Evolutionary conservation across 1,140 invertebrate genomes (phyloP), one percentile per base, ranked within the genome.

Genomic region (Zophobas atratus): DNA sequence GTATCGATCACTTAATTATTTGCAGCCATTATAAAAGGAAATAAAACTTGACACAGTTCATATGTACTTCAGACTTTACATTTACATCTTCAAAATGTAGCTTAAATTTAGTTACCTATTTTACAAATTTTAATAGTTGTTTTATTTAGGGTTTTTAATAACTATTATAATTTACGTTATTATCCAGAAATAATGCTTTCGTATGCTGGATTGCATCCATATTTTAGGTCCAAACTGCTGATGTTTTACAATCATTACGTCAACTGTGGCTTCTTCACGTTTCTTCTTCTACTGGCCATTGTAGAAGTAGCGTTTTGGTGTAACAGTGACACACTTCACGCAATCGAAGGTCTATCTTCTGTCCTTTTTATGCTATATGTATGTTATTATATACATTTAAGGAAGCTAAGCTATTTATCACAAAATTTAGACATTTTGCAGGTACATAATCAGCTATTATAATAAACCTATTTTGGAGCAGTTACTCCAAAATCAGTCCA

Each of bases 401-500:
- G 20, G 20, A 20, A n/a, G n/a, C n/a, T n/a, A n/a, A n/a, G n/a
- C 20, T 0, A 20, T 20, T 20, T 20, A 20, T 20, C 20, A 20
- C 20, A 20, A 20, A 20, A 20, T 60, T 20, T 38, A 60, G 56
- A 60, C 56, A 38, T 6, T 36, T 35, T 60, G 33, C 36, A 32
- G 56, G 3, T 60, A 60, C 36, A 36, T 6, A 1, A 6, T 60
- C 33, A 60, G n/a, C 8, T 39, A 60, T 6, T n/a, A 36, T 35
- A 36, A 60, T 1, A 60, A 60, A 38, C 56, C 56, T 0, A n/a
- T 8, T 2, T 35, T 60, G 8, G 56, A 33, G 1, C 36, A 35
- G 3, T 20, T 60, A 6, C 35, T 60, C 1, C 3, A 60, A 60
- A 60, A 39, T 6, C 56, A 35, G n/a, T 67, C 60, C 2, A 67